Base-by-base conservation (phyloP, 2,113 vertebrate species). In the Hypanus sabinus region DNA sequence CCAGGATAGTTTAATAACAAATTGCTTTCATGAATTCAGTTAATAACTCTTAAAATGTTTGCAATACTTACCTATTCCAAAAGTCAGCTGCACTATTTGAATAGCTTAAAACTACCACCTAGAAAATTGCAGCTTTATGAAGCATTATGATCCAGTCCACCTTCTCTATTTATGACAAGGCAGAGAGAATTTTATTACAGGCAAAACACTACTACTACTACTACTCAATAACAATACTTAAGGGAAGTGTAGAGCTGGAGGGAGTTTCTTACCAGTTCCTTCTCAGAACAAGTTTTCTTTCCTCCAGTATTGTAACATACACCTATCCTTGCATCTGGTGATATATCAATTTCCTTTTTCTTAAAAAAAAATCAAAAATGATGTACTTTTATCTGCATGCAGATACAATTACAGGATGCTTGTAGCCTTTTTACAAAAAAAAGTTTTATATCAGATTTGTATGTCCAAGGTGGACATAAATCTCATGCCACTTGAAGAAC, bases 41-140 rank as follows among this genome's bases (percentile, higher is more conserved):
- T 70, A 92, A 18, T 18, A 38, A 71, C 65, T 60, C 12, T 33
- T 46, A 10, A 27, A 93, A 38, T 93, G 36, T 3, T 93, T 93
- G 91, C 30, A 46, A 88, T 60, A 65, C 1, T 62, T 62, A 65
- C 12, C 65, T 8, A 65, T 33, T 90, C 60, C n/a, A 79, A 12
- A 2, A 79, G n/a, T 8, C 60, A 20, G 60, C 14, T 65, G 60
- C 60, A 18, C 18, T 65, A 90, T 90, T 68, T 65, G 85, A 90
- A 65, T 62, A 90, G n/a, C 60, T 90, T 6, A n/a, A 88, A 90
- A 65, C 33, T 65, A 90, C 81, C 7, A 83, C 22, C 2, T 2
- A 85, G 81, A 85, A 85, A 85, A 57, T 27, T 85, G 81, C 22
- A 57, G 24, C 57, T 83, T 85, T 85, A 65, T 65, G 36, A 88